Base-by-base conservation (phyloP, 2,113 vertebrate species). In the Heterotis niloticus region DNA sequence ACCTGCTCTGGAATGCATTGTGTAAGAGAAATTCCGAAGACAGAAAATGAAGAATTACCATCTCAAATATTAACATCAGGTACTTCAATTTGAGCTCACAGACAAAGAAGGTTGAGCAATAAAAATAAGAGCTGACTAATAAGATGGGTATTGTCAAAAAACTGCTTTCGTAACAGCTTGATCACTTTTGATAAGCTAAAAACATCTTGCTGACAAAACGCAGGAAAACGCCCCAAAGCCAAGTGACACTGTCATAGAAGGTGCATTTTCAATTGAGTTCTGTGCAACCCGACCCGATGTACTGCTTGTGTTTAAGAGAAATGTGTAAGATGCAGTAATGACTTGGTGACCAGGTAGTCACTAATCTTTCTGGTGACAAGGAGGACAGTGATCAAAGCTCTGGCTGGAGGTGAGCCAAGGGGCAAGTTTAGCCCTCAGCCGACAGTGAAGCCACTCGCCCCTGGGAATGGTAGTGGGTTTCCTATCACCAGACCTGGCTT, bases 391-490 rank as follows among this genome's bases (percentile, higher is more conserved):
- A 82, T 82, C 78, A 82, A 82, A 79, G 81, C 52, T 5, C 67
- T 26, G 73, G 67, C 9, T 59, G 13, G 67, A 73, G 81, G 78
- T 79, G 74, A 82, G 78, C n/a, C 54, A 24, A 12, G 69, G 81
- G 78, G 60, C 81, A 82, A 76, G 81, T 82, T 82, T 79, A 80
- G 78, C 60, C 24, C 78, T 62, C 77, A 82, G 60, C 59, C 68
- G 71, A 70, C n/a, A 28, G 68, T 28, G 18, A 64, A 54, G 67
- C 51, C n/a, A 68, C 60, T n/a, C 24, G 28, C 14, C 59, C 0
- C 52, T 17, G 18, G 44, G 17, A 44, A 44, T 1, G 29, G 4
- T 57, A 34, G 75, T 75, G 51, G 76, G 13, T 52, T 57, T 20
- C 79, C 68, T 16, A 79, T 74, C 69, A 79, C 77, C 62, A 13